phyloP scores from a whole-genome alignment of 2,113 vertebrate species.

The Heterocephalus glaber region DNA sequence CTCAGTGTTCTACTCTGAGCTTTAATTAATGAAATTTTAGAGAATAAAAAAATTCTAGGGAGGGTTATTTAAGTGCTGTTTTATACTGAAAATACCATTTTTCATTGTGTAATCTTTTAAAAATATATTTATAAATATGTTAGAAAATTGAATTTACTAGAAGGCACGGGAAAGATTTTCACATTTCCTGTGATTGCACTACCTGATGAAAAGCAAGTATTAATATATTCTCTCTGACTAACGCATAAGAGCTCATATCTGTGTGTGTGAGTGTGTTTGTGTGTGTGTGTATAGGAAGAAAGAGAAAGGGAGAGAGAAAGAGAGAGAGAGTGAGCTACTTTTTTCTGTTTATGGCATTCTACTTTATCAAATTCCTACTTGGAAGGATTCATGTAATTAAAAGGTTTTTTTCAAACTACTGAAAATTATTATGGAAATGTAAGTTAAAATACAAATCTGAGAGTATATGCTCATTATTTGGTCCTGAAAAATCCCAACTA shows the following conservation, averaged over 20 bases:
- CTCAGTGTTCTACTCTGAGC: slow-evolving; percentile 21
- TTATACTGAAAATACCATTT: neutral
- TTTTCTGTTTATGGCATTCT: neutral
- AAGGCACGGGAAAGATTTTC: neutral
- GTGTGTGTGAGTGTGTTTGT: neutral
- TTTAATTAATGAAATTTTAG: slow-evolving; percentile 60
- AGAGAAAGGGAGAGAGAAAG: neutral
- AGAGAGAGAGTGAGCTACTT: neutral
- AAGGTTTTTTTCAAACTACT: neutral
- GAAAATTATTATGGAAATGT: neutral
- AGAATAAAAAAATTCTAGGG: slow-evolving; percentile 8
- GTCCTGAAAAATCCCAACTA: neutral
- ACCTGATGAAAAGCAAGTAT: neutral
- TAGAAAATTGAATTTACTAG: neutral
- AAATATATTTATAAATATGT: neutral
- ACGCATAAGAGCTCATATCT: neutral
- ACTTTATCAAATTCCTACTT: neutral
- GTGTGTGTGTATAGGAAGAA: neutral
- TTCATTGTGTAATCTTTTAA: neutral
- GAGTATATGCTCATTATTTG: neutral
- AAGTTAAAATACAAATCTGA: slow-evolving; percentile 6
- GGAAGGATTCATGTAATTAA: neutral
- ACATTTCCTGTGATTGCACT: neutral
- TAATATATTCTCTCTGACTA: neutral
- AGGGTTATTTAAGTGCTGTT: neutral